Conservation (phyloP, 2,113 vertebrate genomes). For the Onychostoma macrolepis region DNA sequence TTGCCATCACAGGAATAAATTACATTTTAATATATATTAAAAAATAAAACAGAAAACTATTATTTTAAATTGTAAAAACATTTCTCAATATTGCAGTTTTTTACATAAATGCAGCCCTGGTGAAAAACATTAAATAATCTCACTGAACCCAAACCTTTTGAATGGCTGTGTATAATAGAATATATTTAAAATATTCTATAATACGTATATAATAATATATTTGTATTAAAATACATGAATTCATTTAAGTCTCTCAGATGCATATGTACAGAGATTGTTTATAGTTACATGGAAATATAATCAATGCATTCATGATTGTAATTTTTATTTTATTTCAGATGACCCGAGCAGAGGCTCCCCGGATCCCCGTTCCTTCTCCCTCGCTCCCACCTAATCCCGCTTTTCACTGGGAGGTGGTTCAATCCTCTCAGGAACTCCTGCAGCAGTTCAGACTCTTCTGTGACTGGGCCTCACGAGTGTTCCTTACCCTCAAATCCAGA, state of each 20-base stretch:
- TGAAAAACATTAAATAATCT: not conserved
- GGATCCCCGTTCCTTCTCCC: conserved; percentile 59
- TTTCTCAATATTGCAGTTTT: not conserved
- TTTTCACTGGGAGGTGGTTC: conserved; percentile 70
- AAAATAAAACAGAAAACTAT: not conserved
- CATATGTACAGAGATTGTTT: not conserved
- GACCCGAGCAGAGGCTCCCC: conserved; percentile 70
- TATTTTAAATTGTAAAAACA: not conserved
- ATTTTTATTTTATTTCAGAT: conserved; percentile 65
- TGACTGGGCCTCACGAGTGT: conserved; percentile 78
- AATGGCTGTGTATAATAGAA: not conserved
- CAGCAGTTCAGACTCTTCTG: conserved; percentile 80
- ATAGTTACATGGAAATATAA: not conserved
- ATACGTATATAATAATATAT: not conserved
- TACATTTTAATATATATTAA: not conserved
- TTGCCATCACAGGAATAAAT: not conserved
- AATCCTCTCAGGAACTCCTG: conserved; percentile 78
- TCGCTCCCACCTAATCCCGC: conserved; percentile 69
- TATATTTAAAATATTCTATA: not conserved
- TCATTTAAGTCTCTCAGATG: not conserved
- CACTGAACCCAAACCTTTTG: not conserved
- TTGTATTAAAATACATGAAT: too few species aligned
- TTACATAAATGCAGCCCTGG: not conserved
- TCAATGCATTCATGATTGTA: not conserved
- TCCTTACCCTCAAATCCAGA: conserved; percentile 76